Conservation (phyloP, 2,113 vertebrate genomes). For the Pardalotus punctatus region DNA sequence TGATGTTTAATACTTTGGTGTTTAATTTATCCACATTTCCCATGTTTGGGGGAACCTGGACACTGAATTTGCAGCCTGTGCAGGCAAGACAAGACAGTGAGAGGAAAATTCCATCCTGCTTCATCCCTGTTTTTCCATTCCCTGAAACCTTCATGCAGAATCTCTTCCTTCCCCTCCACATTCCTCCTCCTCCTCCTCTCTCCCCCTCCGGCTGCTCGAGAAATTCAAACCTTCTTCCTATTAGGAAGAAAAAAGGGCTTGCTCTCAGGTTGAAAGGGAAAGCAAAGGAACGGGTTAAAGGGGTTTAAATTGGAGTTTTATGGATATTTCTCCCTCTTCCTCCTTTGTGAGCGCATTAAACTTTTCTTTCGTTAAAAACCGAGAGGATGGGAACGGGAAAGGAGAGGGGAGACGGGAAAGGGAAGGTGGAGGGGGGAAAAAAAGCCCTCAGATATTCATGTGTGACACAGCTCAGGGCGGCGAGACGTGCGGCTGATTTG, state of each 20-base stretch:
- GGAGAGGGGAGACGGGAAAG: slow-evolving; percentile 74
- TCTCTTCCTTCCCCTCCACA: background rate
- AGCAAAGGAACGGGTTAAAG: background rate
- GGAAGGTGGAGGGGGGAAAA: slow-evolving; percentile 44
- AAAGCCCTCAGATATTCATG: slow-evolving; percentile 63
- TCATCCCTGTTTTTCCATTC: background rate
- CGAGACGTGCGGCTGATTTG: slow-evolving; percentile 63
- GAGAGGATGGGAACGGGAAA: slow-evolving; percentile 43
- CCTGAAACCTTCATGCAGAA: background rate
- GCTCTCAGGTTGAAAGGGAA: slow-evolving; percentile 36
- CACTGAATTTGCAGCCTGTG: background rate
- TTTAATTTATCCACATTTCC: background rate
- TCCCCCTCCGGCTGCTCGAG: background rate
- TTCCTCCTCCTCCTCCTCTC: background rate
- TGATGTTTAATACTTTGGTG: background rate
- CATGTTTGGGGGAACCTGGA: background rate
- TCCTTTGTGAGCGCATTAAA: slow-evolving; percentile 31
- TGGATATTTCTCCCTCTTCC: slow-evolving; percentile 55
- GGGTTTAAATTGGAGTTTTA: slow-evolving; percentile 62
- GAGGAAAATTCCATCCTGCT: background rate
- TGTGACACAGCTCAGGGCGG: slow-evolving; percentile 67
- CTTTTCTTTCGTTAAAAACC: slow-evolving; percentile 77
- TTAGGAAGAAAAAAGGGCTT: slow-evolving; percentile 45
- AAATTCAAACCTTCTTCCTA: slow-evolving; percentile 53
- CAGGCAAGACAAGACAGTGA: background rate